Conservation (phyloP, 2,797 vertebrate species). For the Toxotes lorentzi region DNA sequence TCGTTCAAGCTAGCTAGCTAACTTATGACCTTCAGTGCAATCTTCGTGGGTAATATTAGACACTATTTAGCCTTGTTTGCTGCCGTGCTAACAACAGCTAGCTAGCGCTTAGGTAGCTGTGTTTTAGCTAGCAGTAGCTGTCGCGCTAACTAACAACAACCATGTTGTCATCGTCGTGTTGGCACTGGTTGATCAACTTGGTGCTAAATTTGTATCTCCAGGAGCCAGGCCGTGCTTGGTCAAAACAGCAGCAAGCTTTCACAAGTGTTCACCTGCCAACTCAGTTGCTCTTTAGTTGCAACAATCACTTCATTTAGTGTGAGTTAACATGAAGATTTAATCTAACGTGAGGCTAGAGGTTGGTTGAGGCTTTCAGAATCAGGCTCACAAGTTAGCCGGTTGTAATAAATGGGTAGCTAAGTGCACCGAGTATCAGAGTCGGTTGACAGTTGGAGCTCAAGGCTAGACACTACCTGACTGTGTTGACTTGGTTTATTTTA, state of each 20-base stretch:
- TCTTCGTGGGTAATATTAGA: conserved; percentile 51
- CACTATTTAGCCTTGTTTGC: conserved; percentile 27
- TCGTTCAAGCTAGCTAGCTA: conserved; percentile 50
- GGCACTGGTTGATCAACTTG: conserved; percentile 65
- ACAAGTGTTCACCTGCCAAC: not conserved
- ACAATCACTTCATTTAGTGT: not conserved
- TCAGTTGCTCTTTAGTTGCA: too few relatives aligned
- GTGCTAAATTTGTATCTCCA: conserved; percentile 53
- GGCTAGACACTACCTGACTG: not conserved
- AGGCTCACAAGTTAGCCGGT: not conserved
- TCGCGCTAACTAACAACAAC: conserved; percentile 55
- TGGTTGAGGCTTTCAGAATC: not conserved
- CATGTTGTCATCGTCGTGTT: conserved; percentile 74
- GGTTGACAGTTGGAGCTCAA: conserved; percentile 32
- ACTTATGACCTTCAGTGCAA: conserved; percentile 77
- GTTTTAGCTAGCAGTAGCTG: conserved; percentile 56
- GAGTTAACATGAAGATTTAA: not conserved
- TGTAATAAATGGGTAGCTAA: not conserved
- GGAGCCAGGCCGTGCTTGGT: conserved; percentile 58
- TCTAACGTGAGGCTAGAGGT: not conserved
- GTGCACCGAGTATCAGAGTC: conserved; percentile 13
- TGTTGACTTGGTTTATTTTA: conserved; percentile 30
- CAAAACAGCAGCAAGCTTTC: conserved; percentile 22
- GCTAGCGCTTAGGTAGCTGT: conserved; percentile 42
- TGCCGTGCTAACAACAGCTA: conserved; percentile 29